Percentiles rank a stretch among this genome's conserved stretches.
Evolutionary conservation across 2,113 vertebrate species (phyloP).

Genomic region (Rafetus swinhoei): DNA sequence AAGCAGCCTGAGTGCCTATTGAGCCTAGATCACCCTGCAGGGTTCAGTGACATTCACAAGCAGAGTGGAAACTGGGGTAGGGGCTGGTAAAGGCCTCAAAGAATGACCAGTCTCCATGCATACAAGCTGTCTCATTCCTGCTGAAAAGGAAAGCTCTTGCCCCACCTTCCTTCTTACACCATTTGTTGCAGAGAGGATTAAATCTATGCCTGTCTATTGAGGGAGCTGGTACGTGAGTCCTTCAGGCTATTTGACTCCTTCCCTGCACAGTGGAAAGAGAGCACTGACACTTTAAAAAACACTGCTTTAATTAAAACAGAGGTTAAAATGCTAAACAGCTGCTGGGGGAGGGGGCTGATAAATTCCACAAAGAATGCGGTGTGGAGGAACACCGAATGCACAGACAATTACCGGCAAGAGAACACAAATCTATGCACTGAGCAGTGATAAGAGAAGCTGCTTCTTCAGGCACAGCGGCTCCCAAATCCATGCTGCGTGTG

Average conservation of each 20-base stretch:
- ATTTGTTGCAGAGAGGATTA: neutral
- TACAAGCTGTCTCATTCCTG: too few relatives aligned
- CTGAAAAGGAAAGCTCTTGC: neutral
- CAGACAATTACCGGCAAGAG: neutral
- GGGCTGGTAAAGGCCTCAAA: neutral
- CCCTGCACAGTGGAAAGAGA: too few relatives aligned
- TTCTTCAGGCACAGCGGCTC: neutral
- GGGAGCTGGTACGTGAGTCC: neutral
- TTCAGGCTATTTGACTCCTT: neutral
- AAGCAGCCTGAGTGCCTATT: too few relatives aligned
- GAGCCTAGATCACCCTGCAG: neutral
- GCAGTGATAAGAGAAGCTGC: neutral
- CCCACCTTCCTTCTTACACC: neutral
- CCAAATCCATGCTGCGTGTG: too few relatives aligned
- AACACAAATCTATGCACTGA: neutral
- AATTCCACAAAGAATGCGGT: neutral
- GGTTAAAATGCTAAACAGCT: neutral
- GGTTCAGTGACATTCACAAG: neutral
- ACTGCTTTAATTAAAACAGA: neutral
- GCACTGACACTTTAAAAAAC: neutral
- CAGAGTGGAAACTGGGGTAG: neutral
- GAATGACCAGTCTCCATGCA: too few relatives aligned
- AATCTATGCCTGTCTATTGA: neutral
- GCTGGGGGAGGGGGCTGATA: neutral
- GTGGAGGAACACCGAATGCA: neutral